Evolutionary conservation across 2,797 vertebrate species (phyloP), one percentile per base, ranked within the genome.

Genomic region (Cossypha dichroa): DNA sequence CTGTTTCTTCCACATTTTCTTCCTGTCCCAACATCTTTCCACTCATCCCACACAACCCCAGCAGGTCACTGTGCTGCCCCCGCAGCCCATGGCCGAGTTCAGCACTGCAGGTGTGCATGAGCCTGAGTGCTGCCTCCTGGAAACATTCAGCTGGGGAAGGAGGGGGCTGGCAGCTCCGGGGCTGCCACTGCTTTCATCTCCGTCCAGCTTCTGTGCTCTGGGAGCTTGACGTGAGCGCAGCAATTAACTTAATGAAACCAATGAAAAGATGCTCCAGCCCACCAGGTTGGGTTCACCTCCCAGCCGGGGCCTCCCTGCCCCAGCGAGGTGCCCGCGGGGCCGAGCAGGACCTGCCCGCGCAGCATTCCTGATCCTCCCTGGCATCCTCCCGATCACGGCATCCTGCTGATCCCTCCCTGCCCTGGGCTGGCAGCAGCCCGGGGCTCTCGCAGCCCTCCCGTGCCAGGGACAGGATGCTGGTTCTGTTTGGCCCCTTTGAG

Each of bases 221-320:
- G 54, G 49, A 78, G 25, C 70, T 85, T 95, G 93, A 96, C 18
- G 25, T 3, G 92, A 94, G 73, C 6, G 0, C 11, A 8, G 77
- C 83, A 94, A 90, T 96, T 94, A 87, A 93, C 51, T 95, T 95
- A 95, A 95, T 90, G 72, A 92, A 81, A 67, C 80, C 90, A 95
- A 78, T 63, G 72, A 92, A 76, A 80, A 15, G 69, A 90, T 79
- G 54, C 81, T 88, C 68, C 54, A 49, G 76, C 68, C 72, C 33
- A 17, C 48, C 26, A 6, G 72, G 68, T 4, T 81, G 85, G 79
- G 59, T 88, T 91, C 84, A 68, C 33, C 68, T 29, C 11, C 62
- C 21, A 84, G 2, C 64, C 63, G 6, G 29, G 64, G 60, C 90
- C 72, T 64, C 69, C 48, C 78, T 83, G 38, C 46, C 81, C 62